phyloP scores from a whole-genome alignment of 2,797 vertebrate genomes.

The Ataeniobius toweri region DNA sequence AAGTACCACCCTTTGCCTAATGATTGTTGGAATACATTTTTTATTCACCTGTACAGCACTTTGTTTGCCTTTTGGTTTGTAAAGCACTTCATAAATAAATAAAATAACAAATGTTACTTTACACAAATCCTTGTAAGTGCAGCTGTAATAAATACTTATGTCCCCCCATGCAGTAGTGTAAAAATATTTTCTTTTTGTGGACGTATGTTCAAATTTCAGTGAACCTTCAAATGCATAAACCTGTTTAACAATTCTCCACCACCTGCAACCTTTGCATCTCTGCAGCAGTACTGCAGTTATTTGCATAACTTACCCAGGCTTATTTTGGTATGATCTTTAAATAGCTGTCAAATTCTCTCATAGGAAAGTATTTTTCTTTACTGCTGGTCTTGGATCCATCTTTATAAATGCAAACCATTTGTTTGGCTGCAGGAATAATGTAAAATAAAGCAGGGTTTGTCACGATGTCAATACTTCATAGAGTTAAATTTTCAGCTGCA shows the following conservation, averaged over 20 bases:
- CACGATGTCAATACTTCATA: neutral
- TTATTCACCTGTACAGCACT: too few relatives aligned
- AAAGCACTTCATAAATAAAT: too few relatives aligned
- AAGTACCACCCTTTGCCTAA: neutral
- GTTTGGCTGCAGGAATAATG: neutral
- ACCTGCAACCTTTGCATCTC: neutral
- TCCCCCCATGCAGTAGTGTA: neutral
- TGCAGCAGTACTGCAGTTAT: neutral
- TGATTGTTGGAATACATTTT: neutral
- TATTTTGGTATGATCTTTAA: neutral
- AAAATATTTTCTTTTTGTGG: neutral
- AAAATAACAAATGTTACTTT: neutral
- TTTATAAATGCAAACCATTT: neutral
- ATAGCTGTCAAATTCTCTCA: neutral
- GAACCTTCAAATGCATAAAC: neutral
- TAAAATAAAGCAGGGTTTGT: neutral
- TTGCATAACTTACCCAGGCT: neutral
- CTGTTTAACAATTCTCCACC: neutral
- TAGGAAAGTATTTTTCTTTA: neutral
- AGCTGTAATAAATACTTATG: neutral
- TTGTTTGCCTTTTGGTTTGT: too few relatives aligned
- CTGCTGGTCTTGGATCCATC: neutral
- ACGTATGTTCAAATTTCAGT: neutral
- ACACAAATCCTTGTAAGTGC: neutral
- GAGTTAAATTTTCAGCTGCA: neutral